Percentiles rank a stretch among this genome's conserved stretches.
Conservation (phyloP, 2,888 invertebrate species). For the Gasteruption jaculator region DNA sequence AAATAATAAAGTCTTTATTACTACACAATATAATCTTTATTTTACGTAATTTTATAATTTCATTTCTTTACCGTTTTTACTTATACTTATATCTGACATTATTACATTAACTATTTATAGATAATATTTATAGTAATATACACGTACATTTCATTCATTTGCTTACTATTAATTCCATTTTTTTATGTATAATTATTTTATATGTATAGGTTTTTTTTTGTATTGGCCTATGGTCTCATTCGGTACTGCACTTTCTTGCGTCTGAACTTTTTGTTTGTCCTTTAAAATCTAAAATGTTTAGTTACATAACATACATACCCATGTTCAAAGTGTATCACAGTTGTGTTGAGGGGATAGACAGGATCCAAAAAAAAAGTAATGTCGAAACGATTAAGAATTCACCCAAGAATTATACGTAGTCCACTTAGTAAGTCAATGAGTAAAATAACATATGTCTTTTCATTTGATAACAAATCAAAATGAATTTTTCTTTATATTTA, state of each 20-base stretch:
- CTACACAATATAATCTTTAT: constrained; percentile 48
- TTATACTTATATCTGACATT: constrained; percentile 36
- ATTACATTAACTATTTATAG: constrained; percentile 44
- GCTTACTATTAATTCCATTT: constrained; percentile 40
- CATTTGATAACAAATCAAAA: constrained; percentile 1
- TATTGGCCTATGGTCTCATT: constrained; percentile 38
- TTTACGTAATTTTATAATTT: constrained; percentile 44
- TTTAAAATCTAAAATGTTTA: constrained; percentile 44
- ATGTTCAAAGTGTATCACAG: constrained; percentile 49
- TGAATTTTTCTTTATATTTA: too few species aligned
- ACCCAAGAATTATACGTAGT: constrained; percentile 30
- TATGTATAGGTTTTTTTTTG: constrained; percentile 16
- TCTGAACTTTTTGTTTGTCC: constrained; percentile 23
- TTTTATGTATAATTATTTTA: constrained; percentile 31
- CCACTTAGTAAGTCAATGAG: constrained; percentile 28
- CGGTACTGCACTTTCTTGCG: constrained; percentile 35
- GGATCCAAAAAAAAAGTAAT: constrained; percentile 33
- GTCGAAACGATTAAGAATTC: constrained; percentile 22
- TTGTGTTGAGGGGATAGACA: constrained; percentile 46
- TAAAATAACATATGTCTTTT: constrained; percentile 6
- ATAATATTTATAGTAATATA: constrained; percentile 50
- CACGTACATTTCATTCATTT: constrained; percentile 43
- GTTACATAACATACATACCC: constrained; percentile 41
- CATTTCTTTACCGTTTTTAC: constrained; percentile 35
- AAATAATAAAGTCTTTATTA: constrained; percentile 13